Evolutionary conservation across 2,797 vertebrate species (phyloP).

Genomic region (Syngnathus rostellatus): DNA sequence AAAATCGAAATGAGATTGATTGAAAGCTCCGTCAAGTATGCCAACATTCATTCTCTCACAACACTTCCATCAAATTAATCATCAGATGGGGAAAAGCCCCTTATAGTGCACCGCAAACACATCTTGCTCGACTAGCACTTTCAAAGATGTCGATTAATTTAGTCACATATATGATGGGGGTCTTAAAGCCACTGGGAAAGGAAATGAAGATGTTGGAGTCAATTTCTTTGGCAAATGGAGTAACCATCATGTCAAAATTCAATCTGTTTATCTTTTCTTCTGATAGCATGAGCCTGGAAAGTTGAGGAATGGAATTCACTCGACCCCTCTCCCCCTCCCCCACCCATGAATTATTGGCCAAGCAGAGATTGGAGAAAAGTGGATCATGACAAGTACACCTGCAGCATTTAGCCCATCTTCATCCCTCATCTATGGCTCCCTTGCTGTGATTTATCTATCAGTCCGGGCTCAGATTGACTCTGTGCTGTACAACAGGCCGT

Average conservation of each 20-base stretch:
- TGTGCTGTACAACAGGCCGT: conserved; percentile 59
- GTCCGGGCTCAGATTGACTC: conserved; percentile 60
- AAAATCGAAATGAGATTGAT: conserved; percentile 42
- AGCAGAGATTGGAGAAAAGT: conserved; percentile 11
- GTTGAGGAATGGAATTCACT: conserved; percentile 18
- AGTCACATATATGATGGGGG: conserved; percentile 68
- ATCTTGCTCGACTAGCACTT: conserved; percentile 54
- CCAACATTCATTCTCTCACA: conserved; percentile 37
- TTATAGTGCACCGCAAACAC: conserved; percentile 43
- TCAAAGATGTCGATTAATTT: conserved; percentile 68
- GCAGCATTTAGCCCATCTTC: conserved; percentile 20
- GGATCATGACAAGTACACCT: conserved; percentile 13
- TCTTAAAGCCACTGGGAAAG: conserved; percentile 61
- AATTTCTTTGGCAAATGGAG: conserved; percentile 57
- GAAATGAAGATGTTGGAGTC: conserved; percentile 67
- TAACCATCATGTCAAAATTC: conserved; percentile 53
- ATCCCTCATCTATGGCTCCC: conserved; percentile 26
- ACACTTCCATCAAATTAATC: conserved; percentile 52
- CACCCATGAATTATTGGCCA: background rate
- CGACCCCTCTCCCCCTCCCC: too few relatives aligned
- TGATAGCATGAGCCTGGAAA: conserved; percentile 21
- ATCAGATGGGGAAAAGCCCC: conserved; percentile 36
- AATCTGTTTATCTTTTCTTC: conserved; percentile 45
- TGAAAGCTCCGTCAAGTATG: conserved; percentile 41
- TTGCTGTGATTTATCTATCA: conserved; percentile 61